phyloP scores from a whole-genome alignment of 1,140 invertebrate species.

The Bombus soroeensis region DNA sequence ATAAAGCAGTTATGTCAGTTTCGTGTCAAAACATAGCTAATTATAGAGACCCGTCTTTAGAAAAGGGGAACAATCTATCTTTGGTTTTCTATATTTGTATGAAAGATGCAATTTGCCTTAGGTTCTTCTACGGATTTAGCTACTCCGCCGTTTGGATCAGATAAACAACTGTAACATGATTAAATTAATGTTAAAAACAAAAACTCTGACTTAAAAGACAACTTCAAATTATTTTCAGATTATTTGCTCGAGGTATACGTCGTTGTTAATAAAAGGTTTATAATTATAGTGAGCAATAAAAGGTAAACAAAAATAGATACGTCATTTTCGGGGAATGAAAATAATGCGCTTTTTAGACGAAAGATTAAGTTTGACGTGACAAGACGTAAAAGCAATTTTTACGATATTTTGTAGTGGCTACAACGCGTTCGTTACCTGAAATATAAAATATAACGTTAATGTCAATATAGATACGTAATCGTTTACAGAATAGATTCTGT shows the following conservation, averaged over 20 bases:
- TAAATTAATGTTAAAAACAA: background rate
- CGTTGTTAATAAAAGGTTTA: background rate
- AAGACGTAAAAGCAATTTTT: background rate
- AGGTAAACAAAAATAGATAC: background rate
- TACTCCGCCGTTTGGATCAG: conserved; percentile 9
- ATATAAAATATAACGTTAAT: conserved; percentile 14
- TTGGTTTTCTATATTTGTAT: conserved; percentile 55
- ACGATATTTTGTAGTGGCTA: background rate
- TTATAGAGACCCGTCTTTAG: conserved; percentile 43
- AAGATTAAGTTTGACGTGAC: background rate
- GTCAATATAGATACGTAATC: background rate
- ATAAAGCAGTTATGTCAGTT: conserved; percentile 47
- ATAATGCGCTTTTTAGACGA: background rate
- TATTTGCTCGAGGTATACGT: too few relatives aligned
- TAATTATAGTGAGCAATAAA: background rate
- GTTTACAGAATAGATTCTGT: background rate
- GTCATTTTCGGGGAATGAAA: background rate
- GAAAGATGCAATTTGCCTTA: conserved; percentile 55
- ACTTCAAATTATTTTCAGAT: background rate
- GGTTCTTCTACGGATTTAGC: conserved; percentile 53
- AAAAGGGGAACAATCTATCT: conserved; percentile 57
- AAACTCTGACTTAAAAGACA: background rate
- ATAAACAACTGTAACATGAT: conserved; percentile 21
- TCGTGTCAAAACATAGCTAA: conserved; percentile 53
- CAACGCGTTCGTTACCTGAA: conserved; percentile 5